A percentile compares a stretch with the other conserved stretches of the same genome.
These are phyloP conservation scores for Digitonthophagus gazella DNA, from an alignment of 2,888 invertebrate species.

Conservation along the genomic window DNA sequence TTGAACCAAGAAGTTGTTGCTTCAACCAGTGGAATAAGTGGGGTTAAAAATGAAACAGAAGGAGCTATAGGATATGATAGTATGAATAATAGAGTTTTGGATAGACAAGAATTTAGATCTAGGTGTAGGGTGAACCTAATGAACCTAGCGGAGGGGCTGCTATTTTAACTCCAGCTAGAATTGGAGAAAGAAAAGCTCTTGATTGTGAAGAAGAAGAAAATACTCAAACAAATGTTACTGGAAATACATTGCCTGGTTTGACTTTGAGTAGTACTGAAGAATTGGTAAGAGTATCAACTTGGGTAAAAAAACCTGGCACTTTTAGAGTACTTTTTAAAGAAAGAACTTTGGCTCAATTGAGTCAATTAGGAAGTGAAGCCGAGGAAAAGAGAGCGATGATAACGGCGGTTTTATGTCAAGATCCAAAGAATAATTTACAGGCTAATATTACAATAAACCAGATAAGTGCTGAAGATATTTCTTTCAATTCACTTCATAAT, in stretches of 20 bases:
- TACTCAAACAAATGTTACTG: not conserved
- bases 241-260: not conserved
- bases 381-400: conserved; percentile 59
- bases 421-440: too few species aligned
- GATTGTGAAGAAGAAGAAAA: conserved; percentile 60
- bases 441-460: too few species aligned
- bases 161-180: conserved; percentile 47
- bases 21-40: conserved; percentile 20
- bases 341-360: conserved; percentile 58
- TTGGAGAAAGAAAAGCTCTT: conserved; percentile 60
- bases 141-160: too few species aligned
- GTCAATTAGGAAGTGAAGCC: conserved; percentile 47
- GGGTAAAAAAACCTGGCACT: conserved; percentile 53
- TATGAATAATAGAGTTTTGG: conserved; percentile 40
- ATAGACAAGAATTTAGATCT: conserved; percentile 44
- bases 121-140: conserved; percentile 30
- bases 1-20: conserved; percentile 23
- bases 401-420: conserved; percentile 66
- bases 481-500: too few species aligned
- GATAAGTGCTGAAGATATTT: too few species aligned
- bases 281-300: conserved; percentile 52
- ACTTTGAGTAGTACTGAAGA: too few species aligned
- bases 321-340: conserved; percentile 58
- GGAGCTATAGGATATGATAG: conserved; percentile 27
- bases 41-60: conserved; percentile 22